These are phyloP conservation scores for Gastrophryne carolinensis DNA, from an alignment of 2,797 vertebrate genomes.

Conservation along the genomic window DNA sequence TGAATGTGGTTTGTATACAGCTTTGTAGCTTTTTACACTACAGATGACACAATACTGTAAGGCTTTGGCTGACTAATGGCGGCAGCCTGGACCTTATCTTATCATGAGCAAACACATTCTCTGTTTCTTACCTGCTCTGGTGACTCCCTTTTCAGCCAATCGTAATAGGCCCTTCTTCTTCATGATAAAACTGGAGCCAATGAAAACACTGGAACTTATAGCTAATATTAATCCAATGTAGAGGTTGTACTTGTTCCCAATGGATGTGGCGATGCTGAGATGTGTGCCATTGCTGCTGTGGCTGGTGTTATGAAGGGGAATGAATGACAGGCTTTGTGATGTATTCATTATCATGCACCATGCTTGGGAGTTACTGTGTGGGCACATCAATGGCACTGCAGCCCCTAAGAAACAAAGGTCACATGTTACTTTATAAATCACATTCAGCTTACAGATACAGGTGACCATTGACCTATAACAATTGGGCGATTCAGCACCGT, in stretches of 20 bases:
- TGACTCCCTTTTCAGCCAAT: conserved; percentile 65
- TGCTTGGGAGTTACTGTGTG: conserved; percentile 55
- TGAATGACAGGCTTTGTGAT: conserved; percentile 53
- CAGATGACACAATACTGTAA: too few relatives aligned
- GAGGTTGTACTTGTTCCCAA: conserved; percentile 62
- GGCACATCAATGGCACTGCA: conserved; percentile 61
- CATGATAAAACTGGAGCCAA: conserved; percentile 76
- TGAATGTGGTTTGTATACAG: too few relatives aligned
- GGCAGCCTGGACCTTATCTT: neutral
- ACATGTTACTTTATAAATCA: too few relatives aligned
- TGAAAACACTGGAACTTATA: conserved; percentile 70
- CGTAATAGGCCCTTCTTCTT: conserved; percentile 79
- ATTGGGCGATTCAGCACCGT: too few relatives aligned
- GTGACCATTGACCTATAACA: too few relatives aligned
- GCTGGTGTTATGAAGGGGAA: conserved; percentile 43
- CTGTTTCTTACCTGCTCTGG: conserved; percentile 70
- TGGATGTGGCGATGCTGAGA: neutral
- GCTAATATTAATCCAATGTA: conserved; percentile 69
- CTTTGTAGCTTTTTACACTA: too few relatives aligned
- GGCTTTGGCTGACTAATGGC: neutral
- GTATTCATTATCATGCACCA: conserved; percentile 68
- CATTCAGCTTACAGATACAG: too few relatives aligned
- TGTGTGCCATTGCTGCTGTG: conserved; percentile 16
- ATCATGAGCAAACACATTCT: conserved; percentile 17
- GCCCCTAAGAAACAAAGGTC: conserved; percentile 56